Evolutionary conservation across 2,797 vertebrate genomes (phyloP), one percentile per base, ranked within the genome.

Genomic region (Paguma larvata): DNA sequence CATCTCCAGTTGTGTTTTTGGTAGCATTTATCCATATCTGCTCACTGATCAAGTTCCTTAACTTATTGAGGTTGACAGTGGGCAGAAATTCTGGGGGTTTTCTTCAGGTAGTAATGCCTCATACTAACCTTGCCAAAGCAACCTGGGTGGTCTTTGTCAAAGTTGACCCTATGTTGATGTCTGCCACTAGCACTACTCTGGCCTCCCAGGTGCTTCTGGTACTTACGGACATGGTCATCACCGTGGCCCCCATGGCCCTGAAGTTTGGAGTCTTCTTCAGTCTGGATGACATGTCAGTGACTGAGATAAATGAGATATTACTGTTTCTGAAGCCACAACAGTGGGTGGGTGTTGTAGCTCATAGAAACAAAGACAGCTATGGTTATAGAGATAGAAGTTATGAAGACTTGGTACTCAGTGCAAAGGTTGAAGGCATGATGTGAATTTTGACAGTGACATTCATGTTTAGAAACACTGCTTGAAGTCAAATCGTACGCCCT

Each of bases 121-220:
- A 99, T 99, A 68, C 99, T 99, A 95, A 99, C 99, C 97, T 99
- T 99, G 30, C 99, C 99, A 68, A 99, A 99, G 98, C 99, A 99
- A 82, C 99, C 99, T 1, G 99, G 99, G 94, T 99, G 99, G 96
- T 96, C 97, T 97, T 97, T 98, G 89, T 99, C 99, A 9, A 99
- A 99, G 98, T 99, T 99, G 98, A 99, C 99, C 94, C 99, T 99
- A 98, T 99, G 99, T 98, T 99, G 99, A 98, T 99, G 99, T 99
- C 99, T 98, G 38, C 99, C 99, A 97, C 99, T 99, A 78, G 99
- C 99, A 98, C 99, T 99, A 98, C 99, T 99, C 96, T 98, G 99
- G 94, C 99, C 99, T 98, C 99, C 99, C 53, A 99, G 99, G 98
- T 99, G 98, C 97, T 99, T 99, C 65, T 99, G 98, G 98, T 99